Evolutionary conservation across 2,797 vertebrate species (phyloP), one percentile per base, ranked within the genome.

Genomic region (Platyrinchus mystaceus): DNA sequence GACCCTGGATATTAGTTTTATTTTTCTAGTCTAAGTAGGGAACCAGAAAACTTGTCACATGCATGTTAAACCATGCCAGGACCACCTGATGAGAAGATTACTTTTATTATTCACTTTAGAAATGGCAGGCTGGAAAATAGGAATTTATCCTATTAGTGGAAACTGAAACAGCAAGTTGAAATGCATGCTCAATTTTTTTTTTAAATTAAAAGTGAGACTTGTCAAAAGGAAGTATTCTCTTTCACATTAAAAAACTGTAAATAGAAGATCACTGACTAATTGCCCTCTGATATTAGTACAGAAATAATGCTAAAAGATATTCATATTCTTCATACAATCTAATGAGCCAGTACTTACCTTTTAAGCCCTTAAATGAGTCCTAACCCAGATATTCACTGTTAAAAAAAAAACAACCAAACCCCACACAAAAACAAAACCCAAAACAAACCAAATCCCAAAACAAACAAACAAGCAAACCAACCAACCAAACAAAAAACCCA

Each of bases 1-100:
- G 0, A 20, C 23, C 6, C 14, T 43, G 5, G 24, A 46, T 59
- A 66, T n/a, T 50, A 80, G 17, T 53, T 79, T 49, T 19, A 37
- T 34, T 83, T 86, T 90, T 74, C 26, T 49, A 53, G n/a, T n/a
- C 12, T 69, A 90, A 76, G 41, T 0, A 79, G 14, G 66, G 28
- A 75, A 82, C 49, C 4, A 83, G 34, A 76, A 79, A 73, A 77
- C 8, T 4, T 41, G 23, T 39, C 44, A 76, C n/a, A 26, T 4
- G 8, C 19, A 50, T 5, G 3, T 41, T 60, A 82, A 63, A 52
- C n/a, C 18, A 70, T 0, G 0, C 34, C 50, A 75, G 49, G 10
- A 59, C 27, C 7, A 55, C 41, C 27, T 4, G 1, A 52, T 34
- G 16, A 41, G 39, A 62, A 63, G 28, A 64, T 55, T 37, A 41